phyloP scores from a whole-genome alignment of 2,888 invertebrate species.

The Azorinus chamasolen region DNA sequence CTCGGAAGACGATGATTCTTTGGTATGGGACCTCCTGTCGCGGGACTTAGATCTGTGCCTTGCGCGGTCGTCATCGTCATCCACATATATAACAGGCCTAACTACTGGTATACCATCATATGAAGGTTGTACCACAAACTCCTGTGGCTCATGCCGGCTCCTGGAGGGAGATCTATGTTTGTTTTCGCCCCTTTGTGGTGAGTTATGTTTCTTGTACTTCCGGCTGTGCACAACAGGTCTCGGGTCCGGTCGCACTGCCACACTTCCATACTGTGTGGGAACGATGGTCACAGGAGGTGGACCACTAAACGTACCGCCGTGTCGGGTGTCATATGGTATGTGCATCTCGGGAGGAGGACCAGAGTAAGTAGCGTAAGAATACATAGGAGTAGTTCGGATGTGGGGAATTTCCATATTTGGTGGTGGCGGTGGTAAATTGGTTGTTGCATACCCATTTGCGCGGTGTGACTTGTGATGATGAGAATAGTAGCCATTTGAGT shows the following conservation, averaged over 20 bases:
- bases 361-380: no score
- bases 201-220: conserved; percentile 16
- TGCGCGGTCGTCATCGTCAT: conserved; percentile 37
- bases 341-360: no score
- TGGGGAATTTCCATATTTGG: no score
- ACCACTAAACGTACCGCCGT: conserved; percentile 35
- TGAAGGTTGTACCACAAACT: conserved; percentile 56
- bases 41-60: conserved; percentile 52
- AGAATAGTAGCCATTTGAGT: no score
- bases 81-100: conserved; percentile 54
- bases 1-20: conserved; percentile 6
- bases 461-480: no score
- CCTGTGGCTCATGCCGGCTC: conserved; percentile 37
- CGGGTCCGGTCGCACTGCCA: conserved; percentile 54
- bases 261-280: conserved; percentile 39
- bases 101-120: conserved; percentile 59
- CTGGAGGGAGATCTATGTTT: conserved; percentile 14
- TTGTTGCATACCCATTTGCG: no score
- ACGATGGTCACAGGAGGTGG: conserved; percentile 48
- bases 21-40: conserved; percentile 7
- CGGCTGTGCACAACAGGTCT: conserved; percentile 53
- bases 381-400: no score
- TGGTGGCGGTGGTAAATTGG: no score
- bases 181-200: conserved; percentile 1
- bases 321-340: background rate